phyloP scores from a whole-genome alignment of 1,140 invertebrate genomes.

The Marisa cornuarietis region DNA sequence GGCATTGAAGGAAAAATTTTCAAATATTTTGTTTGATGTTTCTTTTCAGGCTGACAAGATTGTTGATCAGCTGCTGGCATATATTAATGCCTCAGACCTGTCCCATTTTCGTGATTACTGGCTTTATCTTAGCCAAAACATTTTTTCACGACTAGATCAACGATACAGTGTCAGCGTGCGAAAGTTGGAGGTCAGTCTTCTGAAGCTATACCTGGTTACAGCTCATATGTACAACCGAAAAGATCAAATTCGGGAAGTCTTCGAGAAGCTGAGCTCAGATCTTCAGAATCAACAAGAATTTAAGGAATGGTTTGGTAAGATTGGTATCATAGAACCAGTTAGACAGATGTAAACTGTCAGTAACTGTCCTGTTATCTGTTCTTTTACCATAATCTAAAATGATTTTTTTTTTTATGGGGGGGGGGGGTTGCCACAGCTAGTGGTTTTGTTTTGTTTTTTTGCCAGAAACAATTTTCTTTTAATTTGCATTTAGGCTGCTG shows the following conservation, averaged over 20 bases:
- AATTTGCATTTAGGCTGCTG: too few relatives aligned
- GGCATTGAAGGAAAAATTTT: not conserved
- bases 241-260: slow-evolving; percentile 90
- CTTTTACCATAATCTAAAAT: too few relatives aligned
- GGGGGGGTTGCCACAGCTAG: too few relatives aligned
- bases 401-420: too few relatives aligned
- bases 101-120: slow-evolving; percentile 82
- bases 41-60: slow-evolving; percentile 82
- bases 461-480: too few relatives aligned
- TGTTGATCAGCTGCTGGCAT: slow-evolving; percentile 84
- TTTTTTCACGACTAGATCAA: slow-evolving; percentile 88
- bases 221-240: slow-evolving; percentile 81
- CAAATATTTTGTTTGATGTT: slow-evolving; percentile 19
- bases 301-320: slow-evolving; percentile 97
- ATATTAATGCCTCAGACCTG: slow-evolving; percentile 82
- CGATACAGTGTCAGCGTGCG: slow-evolving; percentile 81
- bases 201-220: slow-evolving; percentile 90
- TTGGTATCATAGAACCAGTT: not conserved
- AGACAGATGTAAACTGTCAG: too few relatives aligned
- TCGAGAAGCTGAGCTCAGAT: slow-evolving; percentile 86
- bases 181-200: slow-evolving; percentile 87
- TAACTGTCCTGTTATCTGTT: too few relatives aligned
- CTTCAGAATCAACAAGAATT: slow-evolving; percentile 89
- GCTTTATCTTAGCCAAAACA: slow-evolving; percentile 84
- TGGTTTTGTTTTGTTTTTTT: too few relatives aligned